These are phyloP conservation scores for Prosapia bicincta DNA, from an alignment of 2,888 invertebrate genomes.

Conservation along the genomic window DNA sequence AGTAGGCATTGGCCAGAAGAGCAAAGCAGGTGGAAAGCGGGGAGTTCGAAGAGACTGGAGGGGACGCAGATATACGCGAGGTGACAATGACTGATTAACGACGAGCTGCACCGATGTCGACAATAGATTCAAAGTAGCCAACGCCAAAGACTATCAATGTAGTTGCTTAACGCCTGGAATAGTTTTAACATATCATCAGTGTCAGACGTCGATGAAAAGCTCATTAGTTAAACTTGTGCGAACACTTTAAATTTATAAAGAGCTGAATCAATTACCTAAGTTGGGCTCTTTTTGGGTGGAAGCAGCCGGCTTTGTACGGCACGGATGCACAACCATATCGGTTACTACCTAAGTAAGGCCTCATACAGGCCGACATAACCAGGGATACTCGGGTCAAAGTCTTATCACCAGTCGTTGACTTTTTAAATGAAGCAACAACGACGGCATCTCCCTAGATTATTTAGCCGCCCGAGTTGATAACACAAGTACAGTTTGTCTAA, in stretches of 20 bases:
- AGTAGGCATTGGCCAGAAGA: too few species aligned
- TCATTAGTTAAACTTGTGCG: background rate
- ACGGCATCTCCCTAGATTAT: background rate
- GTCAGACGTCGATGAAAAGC: background rate
- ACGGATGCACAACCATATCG: background rate
- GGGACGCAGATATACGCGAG: too few species aligned
- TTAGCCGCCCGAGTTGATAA: too few species aligned
- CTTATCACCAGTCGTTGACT: background rate
- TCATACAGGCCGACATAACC: background rate
- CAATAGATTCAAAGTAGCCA: background rate
- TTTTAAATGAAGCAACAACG: background rate
- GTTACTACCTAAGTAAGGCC: conserved; percentile 2
- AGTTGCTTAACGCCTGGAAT: background rate
- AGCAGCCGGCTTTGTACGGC: background rate
- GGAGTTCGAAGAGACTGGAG: too few species aligned
- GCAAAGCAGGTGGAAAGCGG: too few species aligned
- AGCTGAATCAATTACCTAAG: background rate
- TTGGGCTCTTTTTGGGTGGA: background rate
- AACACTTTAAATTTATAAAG: background rate
- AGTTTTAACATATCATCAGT: background rate
- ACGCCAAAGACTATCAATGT: background rate
- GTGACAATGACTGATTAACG: too few species aligned
- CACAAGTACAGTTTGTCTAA: too few species aligned
- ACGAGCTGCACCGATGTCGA: background rate
- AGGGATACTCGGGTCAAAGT: background rate